phyloP scores from a whole-genome alignment of 2,797 vertebrate species.

The Rhinatrema bivittatum region DNA sequence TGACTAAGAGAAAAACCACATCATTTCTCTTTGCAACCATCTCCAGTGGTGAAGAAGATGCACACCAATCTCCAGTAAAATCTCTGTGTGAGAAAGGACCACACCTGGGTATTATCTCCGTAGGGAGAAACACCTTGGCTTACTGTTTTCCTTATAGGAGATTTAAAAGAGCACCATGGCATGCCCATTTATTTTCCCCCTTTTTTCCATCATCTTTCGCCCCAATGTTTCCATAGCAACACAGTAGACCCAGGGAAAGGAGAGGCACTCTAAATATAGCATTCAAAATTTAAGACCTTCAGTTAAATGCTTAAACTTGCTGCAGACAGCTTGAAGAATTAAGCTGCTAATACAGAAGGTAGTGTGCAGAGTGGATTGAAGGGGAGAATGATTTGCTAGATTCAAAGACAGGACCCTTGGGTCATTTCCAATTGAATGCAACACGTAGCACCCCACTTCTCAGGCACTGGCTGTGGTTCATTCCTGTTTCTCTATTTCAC shows the following conservation, averaged over 20 bases:
- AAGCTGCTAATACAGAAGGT: conserved; percentile 12
- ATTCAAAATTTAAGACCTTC: conserved; percentile 53
- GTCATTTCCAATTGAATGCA: conserved; percentile 8
- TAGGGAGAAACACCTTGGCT: no score
- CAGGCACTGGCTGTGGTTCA: background rate
- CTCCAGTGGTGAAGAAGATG: no score
- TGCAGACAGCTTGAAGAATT: conserved; percentile 24
- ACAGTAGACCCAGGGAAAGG: conserved; percentile 49
- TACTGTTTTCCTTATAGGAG: no score
- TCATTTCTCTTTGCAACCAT: no score
- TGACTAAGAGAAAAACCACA: no score
- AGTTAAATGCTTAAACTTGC: conserved; percentile 46
- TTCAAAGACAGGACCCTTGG: background rate
- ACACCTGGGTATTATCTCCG: no score
- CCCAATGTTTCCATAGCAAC: conserved; percentile 61
- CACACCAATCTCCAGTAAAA: no score
- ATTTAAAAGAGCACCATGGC: no score
- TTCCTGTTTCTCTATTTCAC: background rate
- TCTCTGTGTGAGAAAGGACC: no score
- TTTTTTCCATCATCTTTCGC: conserved; percentile 25
- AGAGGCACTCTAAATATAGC: conserved; percentile 65
- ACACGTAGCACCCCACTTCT: no score
- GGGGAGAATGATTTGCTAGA: background rate
- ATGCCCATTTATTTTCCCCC: conserved; percentile 31
- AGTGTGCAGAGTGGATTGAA: background rate